Evolutionary conservation across 2,888 invertebrate genomes (phyloP).

Genomic region (Adelognathus sp.): DNA sequence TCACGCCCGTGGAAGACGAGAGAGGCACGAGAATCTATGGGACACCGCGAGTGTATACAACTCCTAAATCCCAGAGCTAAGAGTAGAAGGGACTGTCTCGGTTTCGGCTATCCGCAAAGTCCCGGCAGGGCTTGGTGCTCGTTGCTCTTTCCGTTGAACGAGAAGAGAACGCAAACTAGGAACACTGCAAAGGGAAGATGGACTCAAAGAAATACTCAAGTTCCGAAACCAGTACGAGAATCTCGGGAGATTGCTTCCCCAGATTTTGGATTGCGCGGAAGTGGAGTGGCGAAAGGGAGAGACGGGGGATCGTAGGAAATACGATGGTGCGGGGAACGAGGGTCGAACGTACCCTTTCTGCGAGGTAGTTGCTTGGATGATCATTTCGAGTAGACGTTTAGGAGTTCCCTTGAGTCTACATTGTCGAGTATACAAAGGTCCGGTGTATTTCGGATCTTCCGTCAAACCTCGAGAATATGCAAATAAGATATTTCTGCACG

Average conservation of each 20-base stretch:
- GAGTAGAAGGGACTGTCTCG: constrained; percentile 23
- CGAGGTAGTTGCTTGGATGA: not conserved
- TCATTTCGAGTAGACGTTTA: not conserved
- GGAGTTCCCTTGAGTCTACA: not conserved
- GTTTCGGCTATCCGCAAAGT: constrained; percentile 16
- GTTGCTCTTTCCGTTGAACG: no score
- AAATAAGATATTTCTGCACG: no score
- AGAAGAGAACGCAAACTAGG: no score
- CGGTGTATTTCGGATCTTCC: not conserved
- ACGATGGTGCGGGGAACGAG: constrained; percentile 9
- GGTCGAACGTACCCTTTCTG: constrained; percentile 1
- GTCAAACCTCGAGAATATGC: not conserved
- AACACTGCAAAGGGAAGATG: constrained; percentile 8
- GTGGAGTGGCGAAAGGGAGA: not conserved
- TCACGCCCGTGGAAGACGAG: not conserved
- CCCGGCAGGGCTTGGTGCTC: constrained; percentile 28
- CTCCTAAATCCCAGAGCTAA: constrained; percentile 23
- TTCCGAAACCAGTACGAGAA: constrained; percentile 37
- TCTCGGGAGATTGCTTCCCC: constrained; percentile 26
- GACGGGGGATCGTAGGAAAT: constrained; percentile 4
- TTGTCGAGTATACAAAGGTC: not conserved
- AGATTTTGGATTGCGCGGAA: constrained; percentile 16
- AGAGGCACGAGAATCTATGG: constrained; percentile 30
- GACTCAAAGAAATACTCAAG: constrained; percentile 49
- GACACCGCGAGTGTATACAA: not conserved